Base-by-base conservation (phyloP, 2,797 vertebrate species). In the Margarornis squamiger region DNA sequence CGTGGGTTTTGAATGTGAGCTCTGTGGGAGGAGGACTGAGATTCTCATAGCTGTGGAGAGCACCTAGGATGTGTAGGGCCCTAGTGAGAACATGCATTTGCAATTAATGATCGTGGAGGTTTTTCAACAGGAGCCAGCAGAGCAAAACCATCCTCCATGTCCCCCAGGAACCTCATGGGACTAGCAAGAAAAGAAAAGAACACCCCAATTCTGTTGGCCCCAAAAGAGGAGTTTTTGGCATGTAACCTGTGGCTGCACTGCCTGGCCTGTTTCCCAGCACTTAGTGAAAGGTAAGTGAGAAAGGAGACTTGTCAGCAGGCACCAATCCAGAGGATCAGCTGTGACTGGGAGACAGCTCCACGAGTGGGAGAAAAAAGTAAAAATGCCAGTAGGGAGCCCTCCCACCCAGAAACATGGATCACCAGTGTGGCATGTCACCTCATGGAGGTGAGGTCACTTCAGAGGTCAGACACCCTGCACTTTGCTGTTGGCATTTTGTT, bases 361-460 rank as follows among this genome's bases (percentile, higher is more conserved):
- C 3, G 36, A 22, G 16, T 54, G 45, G 24, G 34, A 65, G 49
- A 24, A 65, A 59, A 62, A 80, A 10, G 21, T 54, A 19, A 54
- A 92, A 78, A 48, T 32, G 30, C 18, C 24, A 36, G 20, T 30
- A 48, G 36, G 36, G 26, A 62, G 24, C 26, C 15, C 22, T 92
- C 23, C 45, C 12, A 43, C 7, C 19, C 54, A 84, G 57, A 65
- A 80, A 48, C 24, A 12, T 2, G 12, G 72, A 36, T 66, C 36
- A 57, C 9, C 22, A 22, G 16, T 0, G 0, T 41, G 72, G 48
- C 11, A n/a, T n/a, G n/a, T n/a, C n/a, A 54, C 8, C 21, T 74
- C 27, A 6, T 18, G 34, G 51, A 72, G 72, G 8, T 38, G n/a
- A 74, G 41, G 41, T 32, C 3, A 1, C 63, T 92, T 66, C 41